Percentiles rank a stretch among this genome's conserved stretches.
These are phyloP conservation scores for Drosophila persimilis DNA, from an alignment of 1,140 invertebrate genomes.

Conservation along the genomic window DNA sequence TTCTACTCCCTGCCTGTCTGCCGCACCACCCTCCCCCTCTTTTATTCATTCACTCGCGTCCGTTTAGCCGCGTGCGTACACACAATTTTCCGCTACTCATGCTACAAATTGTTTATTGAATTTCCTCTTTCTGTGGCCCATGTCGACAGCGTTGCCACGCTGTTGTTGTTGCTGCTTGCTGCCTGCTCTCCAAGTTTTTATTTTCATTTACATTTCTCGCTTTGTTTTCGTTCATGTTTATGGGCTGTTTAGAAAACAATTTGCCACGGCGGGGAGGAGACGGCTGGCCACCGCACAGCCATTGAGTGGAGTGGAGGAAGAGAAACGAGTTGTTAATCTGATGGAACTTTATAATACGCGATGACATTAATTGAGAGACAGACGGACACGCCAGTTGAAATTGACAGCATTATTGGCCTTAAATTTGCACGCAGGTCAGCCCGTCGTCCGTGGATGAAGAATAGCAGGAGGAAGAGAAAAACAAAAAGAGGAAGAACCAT, in stretches of 20 bases:
- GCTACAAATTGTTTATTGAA: constrained; percentile 82
- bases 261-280: constrained; percentile 44
- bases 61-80: constrained; percentile 79
- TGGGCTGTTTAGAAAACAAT: constrained; percentile 80
- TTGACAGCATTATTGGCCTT: constrained; percentile 79
- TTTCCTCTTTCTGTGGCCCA: constrained; percentile 68
- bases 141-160: constrained; percentile 13
- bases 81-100: constrained; percentile 81
- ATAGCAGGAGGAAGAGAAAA: background rate
- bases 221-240: constrained; percentile 80
- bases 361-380: constrained; percentile 74
- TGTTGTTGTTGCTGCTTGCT: constrained; percentile 7
- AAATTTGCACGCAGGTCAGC: constrained; percentile 57
- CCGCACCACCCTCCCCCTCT: constrained; percentile 2
- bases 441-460: background rate
- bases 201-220: constrained; percentile 79
- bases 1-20: background rate
- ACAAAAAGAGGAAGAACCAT: constrained; percentile 4
- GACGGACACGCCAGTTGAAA: constrained; percentile 69
- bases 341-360: constrained; percentile 74
- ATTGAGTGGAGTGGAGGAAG: too few species aligned
- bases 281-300: background rate
- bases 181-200: constrained; percentile 65
- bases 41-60: constrained; percentile 42
- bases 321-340: constrained; percentile 51